Base-by-base conservation (phyloP, 2,797 vertebrate species). In the Antennarius maculatus region DNA sequence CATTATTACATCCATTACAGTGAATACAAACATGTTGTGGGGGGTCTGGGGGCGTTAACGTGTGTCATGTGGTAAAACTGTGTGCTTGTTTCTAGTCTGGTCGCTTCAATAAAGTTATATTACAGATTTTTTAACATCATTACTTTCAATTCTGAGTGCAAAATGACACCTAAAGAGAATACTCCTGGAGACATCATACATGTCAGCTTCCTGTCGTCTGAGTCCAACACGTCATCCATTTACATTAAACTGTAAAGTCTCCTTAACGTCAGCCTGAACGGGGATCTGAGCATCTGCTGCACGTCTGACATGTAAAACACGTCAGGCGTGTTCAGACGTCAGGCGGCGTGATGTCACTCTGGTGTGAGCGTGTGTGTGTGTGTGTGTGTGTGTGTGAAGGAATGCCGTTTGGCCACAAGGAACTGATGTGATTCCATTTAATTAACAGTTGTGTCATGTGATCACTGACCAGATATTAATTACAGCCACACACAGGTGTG, bases 381-480 rank as follows among this genome's bases (percentile, higher is more conserved):
- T 23, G 23, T 23, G 23, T 23, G 23, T 23, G 23, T 23, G 23
- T 23, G 23, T 23, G 23, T 23, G 23, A n/a, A n/a, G n/a, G n/a
- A n/a, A n/a, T n/a, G n/a, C n/a, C n/a, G n/a, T n/a, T n/a, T n/a
- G 81, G 81, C 84, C 84, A 89, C 84, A 76, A 83, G 85, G 82
- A 82, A 82, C 54, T 68, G 66, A 63, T 77, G 86, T 83, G 79
- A 91, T 85, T 85, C 84, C 75, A 88, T 86, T 88, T 83, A 89
- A 91, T 92, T 86, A 90, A 88, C 77, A 80, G 71, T 78, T 66
- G 61, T 54, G 80, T 90, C 83, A 84, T 83, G 72, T 84, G 81
- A 91, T 91, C 86, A 89, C 80, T 89, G 87, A 83, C 81, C 89
- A 76, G 67, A 31, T 5, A 39, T 23, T 41, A 56, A 74, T 62